Base-by-base conservation (phyloP, 2,797 vertebrate species). In the Dallia pectoralis region DNA sequence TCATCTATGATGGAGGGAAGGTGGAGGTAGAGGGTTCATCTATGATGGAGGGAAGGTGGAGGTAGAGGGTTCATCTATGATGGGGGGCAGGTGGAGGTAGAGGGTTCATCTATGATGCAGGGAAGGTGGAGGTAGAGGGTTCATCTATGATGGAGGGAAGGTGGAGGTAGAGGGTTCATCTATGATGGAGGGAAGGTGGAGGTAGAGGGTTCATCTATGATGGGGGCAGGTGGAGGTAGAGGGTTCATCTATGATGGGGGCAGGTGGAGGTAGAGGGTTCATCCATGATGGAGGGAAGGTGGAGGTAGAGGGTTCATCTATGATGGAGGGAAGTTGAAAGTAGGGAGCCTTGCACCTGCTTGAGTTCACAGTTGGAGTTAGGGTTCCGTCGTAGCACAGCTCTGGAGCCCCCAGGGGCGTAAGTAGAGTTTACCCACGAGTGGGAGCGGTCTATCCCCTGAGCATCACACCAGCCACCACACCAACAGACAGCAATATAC, bases 351-450 rank as follows among this genome's bases (percentile, higher is more conserved):
- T 56, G 93, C 96, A 97, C 96, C 96, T 97, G 96, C 94, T 96
- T 95, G 85, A 95, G 95, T 83, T 97, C 96, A 78, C 93, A 94
- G 94, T 93, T 96, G 79, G 95, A 94, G 90, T 94, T 94, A 74
- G 94, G 95, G 88, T 93, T 95, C 89, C 96, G 93, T 49, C 96
- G 94, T 80, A 96, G 93, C 84, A 97, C 94, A 77, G 95, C 93
- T 93, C 95, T 96, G 88, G 94, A 93, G 91, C 96, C 96, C 83
- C 96, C 95, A 0, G 96, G 96, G 89, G 95, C 96, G 79, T 95
- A 97, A 93, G 95, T 94, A 84, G 96, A 96, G 85, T 97, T 97
- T 94, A 97, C 96, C 96, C 96, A 97, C 91, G 96, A 97, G 85
- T 97, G 96, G 77, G 96, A 97, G 84, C 96, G 96, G 87, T 97